A percentile compares a stretch with the other conserved stretches of the same genome.
Evolutionary conservation across 2,113 vertebrate genomes (phyloP).

Genomic region (Panurus biarmicus): DNA sequence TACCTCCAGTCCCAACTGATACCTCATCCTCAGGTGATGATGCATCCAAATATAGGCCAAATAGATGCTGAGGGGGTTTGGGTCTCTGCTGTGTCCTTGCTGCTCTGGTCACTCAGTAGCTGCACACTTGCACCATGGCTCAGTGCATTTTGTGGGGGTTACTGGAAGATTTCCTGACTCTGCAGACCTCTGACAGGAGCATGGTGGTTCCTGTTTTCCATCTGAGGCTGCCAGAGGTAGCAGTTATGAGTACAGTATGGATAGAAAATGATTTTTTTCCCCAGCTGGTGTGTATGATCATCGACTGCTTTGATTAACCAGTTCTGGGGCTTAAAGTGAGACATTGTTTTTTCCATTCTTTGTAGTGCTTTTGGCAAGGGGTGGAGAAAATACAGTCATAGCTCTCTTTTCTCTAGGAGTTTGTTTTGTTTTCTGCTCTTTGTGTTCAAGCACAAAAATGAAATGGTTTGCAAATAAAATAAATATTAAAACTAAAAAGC

Average conservation of each 20-base stretch:
- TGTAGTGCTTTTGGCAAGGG: conserved; percentile 20
- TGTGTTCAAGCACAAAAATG: neutral
- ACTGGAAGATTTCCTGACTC: neutral
- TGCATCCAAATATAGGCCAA: neutral
- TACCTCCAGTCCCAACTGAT: neutral
- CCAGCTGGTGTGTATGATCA: neutral
- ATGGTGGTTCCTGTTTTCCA: neutral
- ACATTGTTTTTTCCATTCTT: conserved; percentile 34
- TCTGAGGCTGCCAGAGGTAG: conserved; percentile 51
- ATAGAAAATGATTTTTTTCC: conserved; percentile 25
- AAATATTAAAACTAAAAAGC: neutral
- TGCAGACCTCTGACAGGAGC: neutral
- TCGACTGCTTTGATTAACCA: conserved; percentile 19
- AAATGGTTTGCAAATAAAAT: neutral
- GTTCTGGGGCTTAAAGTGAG: neutral
- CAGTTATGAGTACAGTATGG: conserved; percentile 40
- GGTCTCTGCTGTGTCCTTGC: neutral
- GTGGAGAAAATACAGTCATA: neutral
- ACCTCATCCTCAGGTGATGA: neutral
- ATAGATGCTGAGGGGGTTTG: neutral
- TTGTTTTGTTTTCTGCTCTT: neutral
- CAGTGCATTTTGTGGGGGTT: neutral
- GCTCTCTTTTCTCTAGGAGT: neutral
- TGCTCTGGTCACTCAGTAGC: neutral
- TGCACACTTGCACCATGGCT: neutral